Conservation (phyloP, 2,888 invertebrate genomes). For the Abrostola triplasia region DNA sequence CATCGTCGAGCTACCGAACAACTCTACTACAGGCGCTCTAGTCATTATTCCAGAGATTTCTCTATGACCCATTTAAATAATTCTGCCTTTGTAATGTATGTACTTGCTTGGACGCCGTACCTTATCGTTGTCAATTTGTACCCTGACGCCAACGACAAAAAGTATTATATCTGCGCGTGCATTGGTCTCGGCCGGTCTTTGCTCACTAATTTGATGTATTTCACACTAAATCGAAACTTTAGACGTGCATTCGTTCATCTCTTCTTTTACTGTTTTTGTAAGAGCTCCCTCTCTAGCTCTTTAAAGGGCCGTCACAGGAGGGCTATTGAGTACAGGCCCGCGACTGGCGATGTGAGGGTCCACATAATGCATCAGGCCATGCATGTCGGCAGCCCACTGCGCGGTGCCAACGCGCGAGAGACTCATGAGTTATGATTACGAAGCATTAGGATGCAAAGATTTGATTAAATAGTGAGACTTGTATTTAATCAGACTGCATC, state of each 20-base stretch:
- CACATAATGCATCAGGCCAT: conserved; percentile 89
- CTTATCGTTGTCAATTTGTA: conserved; percentile 88
- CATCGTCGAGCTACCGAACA: conserved; percentile 85
- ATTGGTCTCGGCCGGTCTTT: conserved; percentile 91
- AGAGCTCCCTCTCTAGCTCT: conserved; percentile 89
- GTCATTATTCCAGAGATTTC: conserved; percentile 89
- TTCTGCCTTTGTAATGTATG: conserved; percentile 89
- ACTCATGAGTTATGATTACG: conserved; percentile 57
- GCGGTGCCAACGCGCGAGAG: conserved; percentile 61
- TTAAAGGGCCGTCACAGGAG: conserved; percentile 89
- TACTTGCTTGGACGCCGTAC: conserved; percentile 91
- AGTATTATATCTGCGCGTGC: conserved; percentile 92
- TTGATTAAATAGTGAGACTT: too few relatives aligned
- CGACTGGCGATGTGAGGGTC: conserved; percentile 90
- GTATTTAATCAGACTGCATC: background rate
- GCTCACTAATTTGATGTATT: conserved; percentile 89
- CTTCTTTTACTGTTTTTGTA: conserved; percentile 94
- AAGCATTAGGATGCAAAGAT: too few relatives aligned
- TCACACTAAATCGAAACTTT: conserved; percentile 90
- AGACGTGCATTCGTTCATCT: conserved; percentile 91
- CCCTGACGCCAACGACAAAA: conserved; percentile 80
- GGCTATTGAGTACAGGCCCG: conserved; percentile 67
- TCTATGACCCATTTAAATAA: conserved; percentile 90
- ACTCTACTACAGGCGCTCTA: conserved; percentile 89
- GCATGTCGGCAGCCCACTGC: conserved; percentile 80